Percentiles rank a stretch among this genome's conserved stretches.
These are phyloP conservation scores for Tachysurus vachellii DNA, from an alignment of 2,113 vertebrate species.

Conservation along the genomic window DNA sequence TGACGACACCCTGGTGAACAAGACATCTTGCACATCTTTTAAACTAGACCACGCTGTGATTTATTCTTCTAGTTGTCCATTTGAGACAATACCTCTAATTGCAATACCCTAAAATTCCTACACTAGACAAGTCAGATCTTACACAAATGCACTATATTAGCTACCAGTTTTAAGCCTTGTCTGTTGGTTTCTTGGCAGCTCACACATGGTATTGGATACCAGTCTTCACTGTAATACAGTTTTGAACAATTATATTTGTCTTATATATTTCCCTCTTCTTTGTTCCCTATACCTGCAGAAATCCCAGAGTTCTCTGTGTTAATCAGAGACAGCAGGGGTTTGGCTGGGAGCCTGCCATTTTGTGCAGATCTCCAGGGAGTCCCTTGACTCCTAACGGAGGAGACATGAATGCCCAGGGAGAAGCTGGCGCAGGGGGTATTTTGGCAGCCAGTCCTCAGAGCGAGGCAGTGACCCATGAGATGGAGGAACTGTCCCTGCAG, in stretches of 20 bases:
- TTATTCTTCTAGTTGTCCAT: no score
- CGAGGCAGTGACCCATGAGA: slow-evolving; percentile 90
- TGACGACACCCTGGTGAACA: no score
- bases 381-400: slow-evolving; percentile 56
- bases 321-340: slow-evolving; percentile 58
- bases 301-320: slow-evolving; percentile 28
- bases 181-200: background rate
- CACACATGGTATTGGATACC: background rate
- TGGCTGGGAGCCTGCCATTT: slow-evolving; percentile 35
- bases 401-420: slow-evolving; percentile 83
- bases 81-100: no score
- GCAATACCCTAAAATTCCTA: no score
- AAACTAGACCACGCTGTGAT: no score
- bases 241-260: background rate
- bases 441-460: slow-evolving; percentile 92
- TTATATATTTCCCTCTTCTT: background rate
- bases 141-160: background rate
- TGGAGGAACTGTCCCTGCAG: slow-evolving; percentile 91
- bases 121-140: no score
- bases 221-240: background rate
- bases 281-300: background rate
- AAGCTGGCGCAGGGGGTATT: slow-evolving; percentile 72
- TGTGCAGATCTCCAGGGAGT: slow-evolving; percentile 49
- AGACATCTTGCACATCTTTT: no score
- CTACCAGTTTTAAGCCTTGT: background rate